Evolutionary conservation across 2,797 vertebrate species (phyloP).

Genomic region (Eremophila alpestris): DNA sequence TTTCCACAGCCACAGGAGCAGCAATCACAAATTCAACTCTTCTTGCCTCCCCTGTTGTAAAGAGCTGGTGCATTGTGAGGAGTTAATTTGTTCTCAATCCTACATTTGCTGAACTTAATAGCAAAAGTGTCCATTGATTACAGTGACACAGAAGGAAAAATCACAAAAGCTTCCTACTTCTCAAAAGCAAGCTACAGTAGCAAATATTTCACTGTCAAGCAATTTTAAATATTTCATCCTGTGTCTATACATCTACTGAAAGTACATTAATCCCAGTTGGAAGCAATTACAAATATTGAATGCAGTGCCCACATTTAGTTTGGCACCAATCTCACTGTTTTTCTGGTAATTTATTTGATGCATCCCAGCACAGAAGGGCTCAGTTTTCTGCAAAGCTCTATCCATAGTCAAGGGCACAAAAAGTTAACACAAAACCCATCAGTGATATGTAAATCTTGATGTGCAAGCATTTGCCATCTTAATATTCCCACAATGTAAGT

Average conservation of each 20-base stretch:
- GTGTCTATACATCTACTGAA: background rate
- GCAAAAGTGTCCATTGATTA: background rate
- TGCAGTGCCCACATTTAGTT: background rate
- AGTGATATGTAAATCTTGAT: background rate
- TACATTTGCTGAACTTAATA: background rate
- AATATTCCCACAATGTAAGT: background rate
- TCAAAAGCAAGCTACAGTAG: background rate
- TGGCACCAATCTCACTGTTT: background rate
- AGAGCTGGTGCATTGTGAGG: background rate
- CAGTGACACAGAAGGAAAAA: background rate
- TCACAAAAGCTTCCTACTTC: background rate
- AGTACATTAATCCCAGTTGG: background rate
- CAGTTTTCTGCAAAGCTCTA: background rate
- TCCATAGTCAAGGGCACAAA: background rate
- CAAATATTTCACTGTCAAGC: background rate
- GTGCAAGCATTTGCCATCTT: background rate
- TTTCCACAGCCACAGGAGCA: background rate
- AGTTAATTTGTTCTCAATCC: background rate
- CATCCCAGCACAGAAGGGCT: background rate
- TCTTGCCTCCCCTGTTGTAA: background rate
- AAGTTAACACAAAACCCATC: background rate
- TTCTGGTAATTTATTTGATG: background rate
- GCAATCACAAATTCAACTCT: background rate
- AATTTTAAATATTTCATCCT: slow-evolving; percentile 12
- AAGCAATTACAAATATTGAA: background rate